Percentiles rank a stretch among this genome's conserved stretches.
Evolutionary conservation across 2,888 invertebrate species (phyloP).

Genomic region (Phrixothrix hirtus): DNA sequence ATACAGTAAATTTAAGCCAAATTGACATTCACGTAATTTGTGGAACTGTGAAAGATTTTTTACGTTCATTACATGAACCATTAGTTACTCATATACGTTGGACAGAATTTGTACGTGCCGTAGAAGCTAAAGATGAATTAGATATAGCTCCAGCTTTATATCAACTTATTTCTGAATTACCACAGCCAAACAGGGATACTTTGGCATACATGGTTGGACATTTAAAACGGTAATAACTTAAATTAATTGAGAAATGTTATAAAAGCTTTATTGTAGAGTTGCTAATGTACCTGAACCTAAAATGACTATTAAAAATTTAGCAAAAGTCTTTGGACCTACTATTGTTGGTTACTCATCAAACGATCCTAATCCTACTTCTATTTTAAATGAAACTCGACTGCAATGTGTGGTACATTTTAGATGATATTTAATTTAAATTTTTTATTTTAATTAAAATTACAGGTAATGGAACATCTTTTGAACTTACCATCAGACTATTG

Average conservation of each 20-base stretch:
- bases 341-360: constrained; percentile 85
- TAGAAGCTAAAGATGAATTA: constrained; percentile 60
- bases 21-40: constrained; percentile 88
- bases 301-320: constrained; percentile 89
- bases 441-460: constrained; percentile 7
- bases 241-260: not conserved
- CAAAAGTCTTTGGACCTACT: constrained; percentile 92
- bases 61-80: constrained; percentile 86
- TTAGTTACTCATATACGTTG: constrained; percentile 81
- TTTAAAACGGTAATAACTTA: constrained; percentile 69
- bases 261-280: constrained; percentile 63
- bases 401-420: constrained; percentile 65
- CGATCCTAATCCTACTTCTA: constrained; percentile 71
- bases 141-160: constrained; percentile 69
- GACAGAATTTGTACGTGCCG: constrained; percentile 78
- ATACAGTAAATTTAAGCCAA: constrained; percentile 74
- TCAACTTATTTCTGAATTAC: constrained; percentile 81
- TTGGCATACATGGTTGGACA: constrained; percentile 91
- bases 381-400: constrained; percentile 77
- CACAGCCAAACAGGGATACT: constrained; percentile 92
- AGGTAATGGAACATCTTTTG: constrained; percentile 65
- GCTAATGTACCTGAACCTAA: constrained; percentile 81
- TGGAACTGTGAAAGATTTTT: constrained; percentile 92
- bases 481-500: constrained; percentile 76
- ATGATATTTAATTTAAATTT: not conserved